Evolutionary conservation across 2,113 vertebrate genomes (phyloP), one percentile per base, ranked within the genome.

Genomic region (Protobothrops flavoviridis): DNA sequence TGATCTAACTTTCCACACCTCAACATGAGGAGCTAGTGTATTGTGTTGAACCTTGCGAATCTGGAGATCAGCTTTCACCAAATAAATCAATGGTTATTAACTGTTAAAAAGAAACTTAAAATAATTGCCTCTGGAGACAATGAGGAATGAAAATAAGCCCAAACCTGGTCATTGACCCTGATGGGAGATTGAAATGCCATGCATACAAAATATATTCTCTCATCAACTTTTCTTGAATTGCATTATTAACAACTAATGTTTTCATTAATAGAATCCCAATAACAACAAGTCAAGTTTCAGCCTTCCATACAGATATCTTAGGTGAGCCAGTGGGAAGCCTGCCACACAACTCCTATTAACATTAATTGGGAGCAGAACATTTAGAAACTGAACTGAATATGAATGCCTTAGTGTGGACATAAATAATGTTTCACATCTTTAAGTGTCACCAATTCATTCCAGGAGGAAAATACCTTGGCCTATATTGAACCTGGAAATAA

Each of bases 251-350:
- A 91, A 33, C 39, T 29, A n/a, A 56, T 0, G 11, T 91, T 96
- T 94, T 56, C n/a, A 95, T 94, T 94, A 61, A 89, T 50, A 96
- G 0, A n/a, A 91, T 3, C n/a, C 92, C 85, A 91, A 86, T 52
- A 94, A 91, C 4, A 90, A 91, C 1, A 43, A 95, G 26, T 89
- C 53, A 2, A 0, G 89, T 94, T 94, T 93, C 90, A 57, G 43
- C 86, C 33, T 85, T 33, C 55, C 53, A 3, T 89, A 64, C 29
- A 92, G 92, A 13, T 3, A 3, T 85, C 94, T 94, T 88, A 87
- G 2, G 5, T 90, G 91, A 92, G 43, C 20, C 87, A 0, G 0
- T n/a, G 89, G 69, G 2, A 85, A 91, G 17, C 64, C 29, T 94
- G 87, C 94, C 24, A 94, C 13, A 29, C 74, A 39, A 91, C 90